phyloP scores from a whole-genome alignment of 2,113 vertebrate species.

The Monopterus albus region DNA sequence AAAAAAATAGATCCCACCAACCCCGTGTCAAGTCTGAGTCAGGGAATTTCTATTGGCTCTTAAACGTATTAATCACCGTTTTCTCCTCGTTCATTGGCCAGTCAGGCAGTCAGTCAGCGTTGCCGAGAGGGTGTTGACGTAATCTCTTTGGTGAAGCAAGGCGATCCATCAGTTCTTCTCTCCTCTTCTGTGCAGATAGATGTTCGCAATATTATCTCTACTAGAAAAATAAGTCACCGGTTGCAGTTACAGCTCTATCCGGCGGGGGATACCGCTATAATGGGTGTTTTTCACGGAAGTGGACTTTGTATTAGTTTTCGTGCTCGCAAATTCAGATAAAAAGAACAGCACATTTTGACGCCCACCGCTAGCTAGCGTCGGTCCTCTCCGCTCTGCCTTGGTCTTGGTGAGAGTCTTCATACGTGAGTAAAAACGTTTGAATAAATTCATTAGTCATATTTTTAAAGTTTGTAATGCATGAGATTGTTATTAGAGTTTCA shows the following conservation, averaged over 20 bases:
- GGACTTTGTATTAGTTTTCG: constrained; percentile 63
- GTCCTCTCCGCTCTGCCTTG: constrained; percentile 61
- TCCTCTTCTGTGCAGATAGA: constrained; percentile 60
- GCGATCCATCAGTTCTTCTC: constrained; percentile 74
- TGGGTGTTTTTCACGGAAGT: constrained; percentile 76
- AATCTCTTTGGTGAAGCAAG: constrained; percentile 83
- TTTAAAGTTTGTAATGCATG: background rate
- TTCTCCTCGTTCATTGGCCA: constrained; percentile 59
- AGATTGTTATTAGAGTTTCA: constrained; percentile 5
- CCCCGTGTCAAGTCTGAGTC: background rate
- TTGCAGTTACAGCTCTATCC: constrained; percentile 29
- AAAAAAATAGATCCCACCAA: constrained; percentile 33
- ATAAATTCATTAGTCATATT: background rate
- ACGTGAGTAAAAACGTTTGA: constrained; percentile 69
- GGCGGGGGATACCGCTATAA: constrained; percentile 73
- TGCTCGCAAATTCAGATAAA: constrained; percentile 72
- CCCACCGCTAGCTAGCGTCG: constrained; percentile 63
- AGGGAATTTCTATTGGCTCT: constrained; percentile 60
- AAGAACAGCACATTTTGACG: constrained; percentile 62
- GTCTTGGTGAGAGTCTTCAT: constrained; percentile 56
- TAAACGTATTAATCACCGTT: constrained; percentile 1
- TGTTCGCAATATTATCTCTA: constrained; percentile 52
- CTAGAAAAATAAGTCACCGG: constrained; percentile 46
- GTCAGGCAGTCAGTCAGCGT: constrained; percentile 47
- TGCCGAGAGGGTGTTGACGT: constrained; percentile 81